phyloP scores from a whole-genome alignment of 35 echinoderm and acorn worm species.

The Chiridota heheva region DNA sequence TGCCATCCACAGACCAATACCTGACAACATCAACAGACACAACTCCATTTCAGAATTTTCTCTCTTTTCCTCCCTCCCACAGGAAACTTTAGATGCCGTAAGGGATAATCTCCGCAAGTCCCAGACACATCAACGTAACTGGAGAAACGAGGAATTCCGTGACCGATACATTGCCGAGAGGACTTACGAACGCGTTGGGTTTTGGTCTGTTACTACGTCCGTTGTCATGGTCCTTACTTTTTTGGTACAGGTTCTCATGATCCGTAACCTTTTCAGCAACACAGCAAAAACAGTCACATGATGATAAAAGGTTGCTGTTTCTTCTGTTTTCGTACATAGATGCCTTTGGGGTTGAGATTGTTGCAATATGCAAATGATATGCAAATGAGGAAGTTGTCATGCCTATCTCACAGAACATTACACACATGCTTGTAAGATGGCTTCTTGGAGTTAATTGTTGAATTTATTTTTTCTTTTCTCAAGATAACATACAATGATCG shows the following conservation, averaged over 20 bases:
- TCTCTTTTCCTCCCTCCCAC: constrained; percentile 14
- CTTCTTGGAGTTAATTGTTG: too few species aligned
- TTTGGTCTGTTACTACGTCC: constrained; percentile 72
- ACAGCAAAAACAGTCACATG: constrained; percentile 33
- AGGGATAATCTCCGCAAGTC: constrained; percentile 80
- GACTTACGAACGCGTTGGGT: constrained; percentile 84
- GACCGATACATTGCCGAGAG: constrained; percentile 84
- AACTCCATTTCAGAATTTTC: neutral
- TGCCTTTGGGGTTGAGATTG: too few species aligned
- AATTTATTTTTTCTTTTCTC: too few species aligned
- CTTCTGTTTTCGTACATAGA: too few species aligned
- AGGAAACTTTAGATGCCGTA: constrained; percentile 74
- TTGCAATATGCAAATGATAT: too few species aligned
- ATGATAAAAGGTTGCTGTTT: neutral
- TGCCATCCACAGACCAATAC: neutral
- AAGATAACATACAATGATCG: too few species aligned
- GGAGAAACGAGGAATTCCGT: constrained; percentile 92
- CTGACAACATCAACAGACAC: neutral
- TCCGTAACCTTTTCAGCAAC: constrained; percentile 68
- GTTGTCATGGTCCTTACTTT: constrained; percentile 72
- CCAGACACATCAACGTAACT: constrained; percentile 67
- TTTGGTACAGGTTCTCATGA: constrained; percentile 89
- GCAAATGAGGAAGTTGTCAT: too few species aligned
- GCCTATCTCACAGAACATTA: too few species aligned
- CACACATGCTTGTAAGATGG: too few species aligned